A percentile compares a stretch with the other conserved stretches of the same genome.
Evolutionary conservation across 2,888 invertebrate genomes (phyloP).

Genomic region (Epirrita christyi): DNA sequence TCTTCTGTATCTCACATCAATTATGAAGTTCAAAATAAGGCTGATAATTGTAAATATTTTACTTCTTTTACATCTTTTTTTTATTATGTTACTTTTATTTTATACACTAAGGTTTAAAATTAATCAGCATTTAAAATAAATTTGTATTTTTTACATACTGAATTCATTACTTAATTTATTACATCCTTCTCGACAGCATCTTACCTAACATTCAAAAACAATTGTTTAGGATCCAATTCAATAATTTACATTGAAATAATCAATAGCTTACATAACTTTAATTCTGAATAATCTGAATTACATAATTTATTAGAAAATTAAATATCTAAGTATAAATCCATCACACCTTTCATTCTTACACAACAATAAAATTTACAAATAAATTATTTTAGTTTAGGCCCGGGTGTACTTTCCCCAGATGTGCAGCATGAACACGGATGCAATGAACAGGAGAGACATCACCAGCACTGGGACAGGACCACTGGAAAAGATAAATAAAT

Average conservation of each 20-base stretch:
- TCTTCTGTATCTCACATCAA: slow-evolving; percentile 39
- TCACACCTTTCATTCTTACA: slow-evolving; percentile 49
- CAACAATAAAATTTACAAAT: slow-evolving; percentile 38
- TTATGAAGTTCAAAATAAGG: slow-evolving; percentile 63
- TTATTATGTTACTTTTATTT: slow-evolving; percentile 41
- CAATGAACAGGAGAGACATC: slow-evolving; percentile 99
- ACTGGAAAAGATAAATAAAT: slow-evolving; percentile 85
- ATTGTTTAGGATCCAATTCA: no score
- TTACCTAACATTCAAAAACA: no score
- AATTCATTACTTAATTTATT: slow-evolving; percentile 1
- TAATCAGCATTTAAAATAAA: slow-evolving; percentile 26
- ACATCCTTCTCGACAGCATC: background rate
- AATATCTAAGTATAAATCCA: slow-evolving; percentile 40
- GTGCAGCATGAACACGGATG: slow-evolving; percentile 99
- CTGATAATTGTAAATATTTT: slow-evolving; percentile 75
- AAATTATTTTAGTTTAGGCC: slow-evolving; percentile 70
- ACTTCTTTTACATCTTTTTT: slow-evolving; percentile 47
- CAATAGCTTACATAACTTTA: slow-evolving; percentile 51
- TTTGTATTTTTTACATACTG: slow-evolving; percentile 22
- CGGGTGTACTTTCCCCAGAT: slow-evolving; percentile 99
- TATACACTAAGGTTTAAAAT: slow-evolving; percentile 9
- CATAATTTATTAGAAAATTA: slow-evolving; percentile 56
- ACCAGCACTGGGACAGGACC: slow-evolving; percentile 99
- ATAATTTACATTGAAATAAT: background rate
- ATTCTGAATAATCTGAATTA: slow-evolving; percentile 60